A percentile compares a stretch with the other conserved stretches of the same genome.
These are phyloP conservation scores for Chunga burmeisteri DNA, from an alignment of 2,113 vertebrate species.

Conservation along the genomic window DNA sequence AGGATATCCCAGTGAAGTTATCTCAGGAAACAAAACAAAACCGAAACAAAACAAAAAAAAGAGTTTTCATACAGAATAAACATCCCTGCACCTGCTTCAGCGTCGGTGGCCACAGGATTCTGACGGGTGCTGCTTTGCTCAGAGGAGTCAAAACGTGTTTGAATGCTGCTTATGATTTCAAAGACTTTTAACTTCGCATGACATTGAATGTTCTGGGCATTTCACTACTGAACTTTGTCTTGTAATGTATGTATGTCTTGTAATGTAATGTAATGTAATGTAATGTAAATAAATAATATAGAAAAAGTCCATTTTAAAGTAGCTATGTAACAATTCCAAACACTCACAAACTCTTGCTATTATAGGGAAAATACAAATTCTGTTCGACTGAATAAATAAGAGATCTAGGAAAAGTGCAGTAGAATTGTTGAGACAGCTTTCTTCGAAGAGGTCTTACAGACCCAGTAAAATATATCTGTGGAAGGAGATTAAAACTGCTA, in stretches of 20 bases:
- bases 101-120: fast-evolving
- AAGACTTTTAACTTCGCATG: not conserved
- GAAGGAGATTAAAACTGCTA: not conserved
- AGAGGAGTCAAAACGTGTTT: not conserved
- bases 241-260: too few relatives aligned
- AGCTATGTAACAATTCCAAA: not conserved
- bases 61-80: not conserved
- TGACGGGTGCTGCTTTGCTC: not conserved
- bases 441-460: not conserved
- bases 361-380: not conserved
- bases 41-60: too few relatives aligned
- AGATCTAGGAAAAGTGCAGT: not conserved
- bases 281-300: not conserved
- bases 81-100: not conserved
- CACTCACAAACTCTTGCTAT: not conserved
- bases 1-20: not conserved
- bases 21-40: not conserved
- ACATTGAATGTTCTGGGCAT: not conserved
- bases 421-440: not conserved
- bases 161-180: not conserved
- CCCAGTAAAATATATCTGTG: not conserved
- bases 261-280: too few relatives aligned
- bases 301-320: not conserved
- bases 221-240: not conserved
- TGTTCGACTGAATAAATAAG: not conserved